Percentiles rank a stretch among this genome's conserved stretches.
Conservation (phyloP, 1,140 invertebrate species). For the Gryon sp. region DNA sequence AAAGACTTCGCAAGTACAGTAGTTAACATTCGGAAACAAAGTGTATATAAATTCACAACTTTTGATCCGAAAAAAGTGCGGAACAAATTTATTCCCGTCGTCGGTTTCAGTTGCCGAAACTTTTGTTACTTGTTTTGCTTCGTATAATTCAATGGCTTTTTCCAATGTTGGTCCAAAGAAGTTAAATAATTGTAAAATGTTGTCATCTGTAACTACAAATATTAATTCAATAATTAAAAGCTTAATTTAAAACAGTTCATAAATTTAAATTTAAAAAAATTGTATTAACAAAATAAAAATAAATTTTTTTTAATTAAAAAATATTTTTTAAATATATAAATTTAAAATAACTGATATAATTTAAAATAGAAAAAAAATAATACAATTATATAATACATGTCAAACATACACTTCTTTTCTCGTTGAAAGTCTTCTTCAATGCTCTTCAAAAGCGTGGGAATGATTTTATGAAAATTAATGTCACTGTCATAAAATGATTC, state of each 20-base stretch:
- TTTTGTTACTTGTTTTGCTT: constrained; percentile 78
- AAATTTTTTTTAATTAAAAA: too few species aligned
- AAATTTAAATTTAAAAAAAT: background rate
- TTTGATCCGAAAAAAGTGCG: constrained; percentile 80
- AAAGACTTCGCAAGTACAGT: constrained; percentile 82
- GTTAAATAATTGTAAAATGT: constrained; percentile 79
- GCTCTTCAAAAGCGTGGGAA: constrained; percentile 1
- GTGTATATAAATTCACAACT: constrained; percentile 81
- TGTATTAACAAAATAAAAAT: background rate
- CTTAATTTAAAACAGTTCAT: constrained; percentile 16
- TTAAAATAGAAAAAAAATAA: too few species aligned
- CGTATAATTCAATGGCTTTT: constrained; percentile 82
- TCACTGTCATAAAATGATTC: too few species aligned
- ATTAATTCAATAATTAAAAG: background rate
- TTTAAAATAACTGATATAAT: background rate
- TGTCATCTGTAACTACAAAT: constrained; percentile 78
- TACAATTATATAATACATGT: too few species aligned
- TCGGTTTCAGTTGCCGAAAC: constrained; percentile 61
- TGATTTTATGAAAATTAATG: constrained; percentile 18
- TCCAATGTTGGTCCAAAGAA: constrained; percentile 81
- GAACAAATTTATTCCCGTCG: constrained; percentile 65
- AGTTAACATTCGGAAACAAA: constrained; percentile 83
- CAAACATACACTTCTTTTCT: constrained; percentile 10
- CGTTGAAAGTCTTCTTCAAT: constrained; percentile 10
- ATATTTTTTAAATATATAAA: background rate